Evolutionary conservation across 2,888 invertebrate species (phyloP), one percentile per base, ranked within the genome.

Genomic region (Pecten maximus): DNA sequence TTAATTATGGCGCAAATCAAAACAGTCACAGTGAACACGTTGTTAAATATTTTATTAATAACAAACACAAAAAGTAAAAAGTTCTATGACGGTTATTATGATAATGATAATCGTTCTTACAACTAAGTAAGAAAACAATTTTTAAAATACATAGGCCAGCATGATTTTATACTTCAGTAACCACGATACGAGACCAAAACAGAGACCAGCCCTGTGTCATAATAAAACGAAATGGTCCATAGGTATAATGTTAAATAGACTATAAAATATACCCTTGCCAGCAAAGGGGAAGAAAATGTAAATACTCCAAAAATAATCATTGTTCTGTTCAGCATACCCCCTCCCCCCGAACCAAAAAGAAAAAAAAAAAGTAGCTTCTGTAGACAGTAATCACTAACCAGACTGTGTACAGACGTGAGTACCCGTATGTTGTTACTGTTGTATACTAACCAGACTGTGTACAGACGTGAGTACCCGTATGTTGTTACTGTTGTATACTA

Each of bases 131-230:
- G 12, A 44, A 44, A 44, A 44, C 12, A 44, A 44, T 44, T 44
- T 10, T 44, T 10, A 6, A 44, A 44, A 44, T 44, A 44, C 12
- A 44, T 10, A 44, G 44, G 6, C 12, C 12, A 10, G 44, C 6
- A 44, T 10, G 8, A 44, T 44, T 6, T 6, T 44, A 44, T 44
- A 44, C 12, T 10, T 44, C 12, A 44, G 44, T 44, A 10, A 44
- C 6, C n/a, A n/a, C n/a, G n/a, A n/a, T n/a, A n/a, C n/a, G n/a
- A 48, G 19, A 48, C 15, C 12, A 16, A 19, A 4, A n/a, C 74
- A 74, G 74, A 74, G 74, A 35, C 74, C 74, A 74, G 74, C 74
- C 74, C 74, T 74, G 74, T 28, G 0, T 74, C 10, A 74, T 74
- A 35, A 35, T 23, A n/a, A 74, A 74, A 4, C 28, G 12, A 74